Conservation (phyloP, 2,113 vertebrate species). For the Beaufortia kweichowensis region DNA sequence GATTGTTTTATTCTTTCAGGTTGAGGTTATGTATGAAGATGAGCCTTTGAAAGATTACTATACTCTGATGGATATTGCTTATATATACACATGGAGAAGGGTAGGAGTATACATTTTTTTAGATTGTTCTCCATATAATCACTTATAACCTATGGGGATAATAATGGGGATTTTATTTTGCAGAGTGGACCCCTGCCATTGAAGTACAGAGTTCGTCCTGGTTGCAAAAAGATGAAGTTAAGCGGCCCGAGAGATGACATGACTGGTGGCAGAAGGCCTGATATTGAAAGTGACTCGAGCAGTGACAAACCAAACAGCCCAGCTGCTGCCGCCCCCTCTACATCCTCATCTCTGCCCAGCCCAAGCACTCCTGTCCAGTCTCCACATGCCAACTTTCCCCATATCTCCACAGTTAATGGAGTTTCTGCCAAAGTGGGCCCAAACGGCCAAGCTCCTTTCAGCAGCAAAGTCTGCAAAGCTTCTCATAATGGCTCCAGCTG, state of each 20-base stretch:
- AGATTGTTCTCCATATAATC: neutral
- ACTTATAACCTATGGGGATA: neutral
- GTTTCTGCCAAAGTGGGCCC: slow-evolving; percentile 77
- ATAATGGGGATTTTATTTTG: slow-evolving; percentile 27
- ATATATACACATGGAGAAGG: slow-evolving; percentile 99
- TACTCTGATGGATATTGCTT: slow-evolving; percentile 99
- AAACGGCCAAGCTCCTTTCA: slow-evolving; percentile 82
- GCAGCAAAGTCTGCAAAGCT: slow-evolving; percentile 82
- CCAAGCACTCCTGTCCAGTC: slow-evolving; percentile 83
- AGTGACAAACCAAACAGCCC: slow-evolving; percentile 87
- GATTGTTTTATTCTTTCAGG: slow-evolving; percentile 70
- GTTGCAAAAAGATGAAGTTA: slow-evolving; percentile 86
- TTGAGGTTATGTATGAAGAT: slow-evolving; percentile 99
- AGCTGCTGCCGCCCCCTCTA: slow-evolving; percentile 58
- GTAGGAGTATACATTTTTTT: slow-evolving; percentile 68
- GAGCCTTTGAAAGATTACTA: slow-evolving; percentile 99
- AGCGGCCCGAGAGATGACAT: slow-evolving; percentile 74
- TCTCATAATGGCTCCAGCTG: slow-evolving; percentile 85
- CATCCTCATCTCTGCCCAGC: slow-evolving; percentile 81
- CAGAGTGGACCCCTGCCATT: slow-evolving; percentile 87
- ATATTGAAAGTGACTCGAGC: slow-evolving; percentile 87
- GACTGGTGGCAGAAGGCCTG: slow-evolving; percentile 71
- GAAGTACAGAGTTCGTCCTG: slow-evolving; percentile 85
- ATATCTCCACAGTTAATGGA: slow-evolving; percentile 86
- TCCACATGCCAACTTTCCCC: slow-evolving; percentile 83